Conservation (phyloP, 2,113 vertebrate genomes). For the Paramisgurnus dabryanus region DNA sequence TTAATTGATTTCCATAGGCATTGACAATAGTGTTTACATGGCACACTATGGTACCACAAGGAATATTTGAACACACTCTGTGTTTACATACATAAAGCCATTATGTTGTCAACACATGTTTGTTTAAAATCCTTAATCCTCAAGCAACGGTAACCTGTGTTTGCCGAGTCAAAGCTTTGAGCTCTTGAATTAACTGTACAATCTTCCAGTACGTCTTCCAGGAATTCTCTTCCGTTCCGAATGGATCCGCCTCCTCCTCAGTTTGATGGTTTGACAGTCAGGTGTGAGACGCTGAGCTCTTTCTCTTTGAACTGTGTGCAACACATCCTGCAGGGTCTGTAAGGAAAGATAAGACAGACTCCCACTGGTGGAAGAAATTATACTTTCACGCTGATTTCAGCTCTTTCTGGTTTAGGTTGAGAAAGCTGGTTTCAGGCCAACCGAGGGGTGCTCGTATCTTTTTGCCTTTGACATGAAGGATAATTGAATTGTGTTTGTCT, state of each 20-base stretch:
- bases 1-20: too few species aligned
- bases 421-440: background rate
- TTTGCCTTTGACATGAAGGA: background rate
- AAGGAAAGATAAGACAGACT: slow-evolving; percentile 17
- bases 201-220: background rate
- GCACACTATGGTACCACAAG: too few species aligned
- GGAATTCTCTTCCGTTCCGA: background rate
- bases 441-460: background rate
- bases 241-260: background rate
- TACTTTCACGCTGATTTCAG: slow-evolving; percentile 9
- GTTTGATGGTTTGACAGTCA: background rate
- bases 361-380: slow-evolving; percentile 6
- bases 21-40: too few species aligned
- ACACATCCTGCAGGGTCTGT: slow-evolving; percentile 24
- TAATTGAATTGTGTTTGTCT: slow-evolving; percentile 42
- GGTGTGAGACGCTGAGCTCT: background rate
- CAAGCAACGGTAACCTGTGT: background rate
- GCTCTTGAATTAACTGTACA: background rate
- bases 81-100: too few species aligned
- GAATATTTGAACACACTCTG: too few species aligned
- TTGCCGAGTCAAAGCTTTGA: background rate
- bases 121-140: too few species aligned
- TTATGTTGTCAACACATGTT: too few species aligned
- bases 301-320: slow-evolving; percentile 20
- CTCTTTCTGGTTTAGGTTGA: background rate